Evolutionary conservation across 2,797 vertebrate species (phyloP).

Genomic region (Pseudochromis fuscus): DNA sequence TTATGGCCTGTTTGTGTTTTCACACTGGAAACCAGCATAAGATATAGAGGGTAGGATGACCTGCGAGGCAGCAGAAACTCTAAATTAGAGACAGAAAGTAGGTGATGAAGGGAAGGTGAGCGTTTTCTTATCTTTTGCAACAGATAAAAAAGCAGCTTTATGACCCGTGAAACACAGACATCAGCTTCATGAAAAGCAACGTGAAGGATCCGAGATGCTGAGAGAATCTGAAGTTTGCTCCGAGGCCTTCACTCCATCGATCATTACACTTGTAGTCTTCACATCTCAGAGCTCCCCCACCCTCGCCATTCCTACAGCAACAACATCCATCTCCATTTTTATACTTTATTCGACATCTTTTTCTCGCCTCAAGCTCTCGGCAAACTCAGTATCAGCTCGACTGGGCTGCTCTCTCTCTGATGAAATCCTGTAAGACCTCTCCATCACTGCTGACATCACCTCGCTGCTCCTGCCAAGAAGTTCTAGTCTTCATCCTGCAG

Average conservation of each 20-base stretch:
- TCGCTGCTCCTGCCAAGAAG: constrained; percentile 23
- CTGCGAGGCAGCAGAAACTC: constrained; percentile 16
- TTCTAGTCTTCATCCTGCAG: background rate
- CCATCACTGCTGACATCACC: constrained; percentile 7
- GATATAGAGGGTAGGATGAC: constrained; percentile 23
- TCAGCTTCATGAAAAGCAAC: constrained; percentile 15
- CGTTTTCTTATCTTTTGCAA: constrained; percentile 16
- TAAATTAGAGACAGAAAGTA: constrained; percentile 22
- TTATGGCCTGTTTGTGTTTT: constrained; percentile 61
- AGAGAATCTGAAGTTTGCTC: constrained; percentile 18
- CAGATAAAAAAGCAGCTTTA: constrained; percentile 18
- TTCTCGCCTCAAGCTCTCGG: constrained; percentile 26
- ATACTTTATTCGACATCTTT: constrained; percentile 6
- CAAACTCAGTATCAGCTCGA: constrained; percentile 4
- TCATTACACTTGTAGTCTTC: constrained; percentile 17
- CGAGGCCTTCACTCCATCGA: constrained; percentile 32
- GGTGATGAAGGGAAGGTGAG: constrained; percentile 1
- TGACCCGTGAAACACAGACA: constrained; percentile 21
- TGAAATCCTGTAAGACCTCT: constrained; percentile 16
- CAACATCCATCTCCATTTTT: constrained; percentile 55
- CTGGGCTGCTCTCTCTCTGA: background rate
- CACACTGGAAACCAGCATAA: constrained; percentile 32
- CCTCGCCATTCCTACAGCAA: constrained; percentile 39
- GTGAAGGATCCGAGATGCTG: constrained; percentile 11
- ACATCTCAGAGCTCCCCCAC: constrained; percentile 6